A percentile compares a stretch with the other conserved stretches of the same genome.
Conservation (phyloP, 2,888 invertebrate species). For the Halictus ligatus region DNA sequence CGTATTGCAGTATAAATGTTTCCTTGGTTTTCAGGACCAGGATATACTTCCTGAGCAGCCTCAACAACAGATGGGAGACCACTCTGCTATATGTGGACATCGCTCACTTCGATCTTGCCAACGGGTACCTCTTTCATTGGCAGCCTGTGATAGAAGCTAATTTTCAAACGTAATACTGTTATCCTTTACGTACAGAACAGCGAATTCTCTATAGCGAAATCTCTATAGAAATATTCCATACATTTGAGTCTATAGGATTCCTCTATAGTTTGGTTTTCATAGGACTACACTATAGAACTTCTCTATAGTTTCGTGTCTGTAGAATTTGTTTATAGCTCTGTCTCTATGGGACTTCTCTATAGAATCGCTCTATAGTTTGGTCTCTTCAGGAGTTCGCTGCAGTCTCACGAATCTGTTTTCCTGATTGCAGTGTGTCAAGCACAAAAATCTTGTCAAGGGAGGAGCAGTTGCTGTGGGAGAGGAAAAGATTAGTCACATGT, state of each 20-base stretch:
- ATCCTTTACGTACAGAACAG: background rate
- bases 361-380: background rate
- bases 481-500: conserved; percentile 96
- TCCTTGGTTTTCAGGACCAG: conserved; percentile 86
- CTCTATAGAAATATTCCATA: too few species aligned
- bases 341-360: background rate
- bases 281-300: background rate
- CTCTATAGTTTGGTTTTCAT: too few species aligned
- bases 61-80: conserved; percentile 95
- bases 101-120: conserved; percentile 87
- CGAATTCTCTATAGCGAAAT: background rate
- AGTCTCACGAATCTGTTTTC: background rate
- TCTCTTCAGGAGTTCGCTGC: background rate
- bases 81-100: conserved; percentile 95
- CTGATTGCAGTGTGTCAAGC: conserved; percentile 81
- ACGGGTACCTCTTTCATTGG: conserved; percentile 89
- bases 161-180: conserved; percentile 84
- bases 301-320: background rate
- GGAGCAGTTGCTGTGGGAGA: conserved; percentile 95
- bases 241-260: too few species aligned
- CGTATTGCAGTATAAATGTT: background rate
- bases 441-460: conserved; percentile 91
- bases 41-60: conserved; percentile 95
- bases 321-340: too few species aligned
- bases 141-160: conserved; percentile 93